phyloP scores from a whole-genome alignment of 2,113 vertebrate genomes.

The Aythya baeri region DNA sequence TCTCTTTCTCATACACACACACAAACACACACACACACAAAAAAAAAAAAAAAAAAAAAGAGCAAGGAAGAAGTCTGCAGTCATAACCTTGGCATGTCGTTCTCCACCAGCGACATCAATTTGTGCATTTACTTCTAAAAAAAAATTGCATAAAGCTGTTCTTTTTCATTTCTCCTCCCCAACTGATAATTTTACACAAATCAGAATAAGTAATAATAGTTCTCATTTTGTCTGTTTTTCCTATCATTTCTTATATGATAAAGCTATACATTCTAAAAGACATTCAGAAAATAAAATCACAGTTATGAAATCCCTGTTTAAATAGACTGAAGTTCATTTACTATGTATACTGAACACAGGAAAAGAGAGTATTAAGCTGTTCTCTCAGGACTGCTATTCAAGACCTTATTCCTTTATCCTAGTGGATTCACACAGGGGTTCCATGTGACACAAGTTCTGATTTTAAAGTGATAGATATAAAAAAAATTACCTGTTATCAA shows the following conservation, averaged over 20 bases:
- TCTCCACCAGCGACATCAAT: not conserved
- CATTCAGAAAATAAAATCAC: not conserved
- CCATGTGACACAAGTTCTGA: not conserved
- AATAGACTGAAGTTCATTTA: not conserved
- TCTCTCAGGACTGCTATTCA: not conserved
- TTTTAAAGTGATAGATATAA: not conserved
- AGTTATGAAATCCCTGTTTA: not conserved
- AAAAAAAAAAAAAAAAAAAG: not conserved
- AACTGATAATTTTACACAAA: not conserved
- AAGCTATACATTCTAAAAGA: not conserved
- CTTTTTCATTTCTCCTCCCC: not conserved
- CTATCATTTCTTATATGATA: not conserved
- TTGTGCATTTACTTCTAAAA: not conserved
- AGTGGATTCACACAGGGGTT: not conserved
- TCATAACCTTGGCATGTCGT: not conserved
- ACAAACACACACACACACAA: no score
- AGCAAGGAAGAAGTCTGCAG: not conserved
- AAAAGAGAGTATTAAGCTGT: not conserved
- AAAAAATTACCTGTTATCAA: slow-evolving; percentile 5
- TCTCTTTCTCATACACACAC: not conserved
- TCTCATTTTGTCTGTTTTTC: not conserved
- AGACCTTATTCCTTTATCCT: not conserved
- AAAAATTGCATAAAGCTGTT: not conserved
- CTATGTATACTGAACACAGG: not conserved
- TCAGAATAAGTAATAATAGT: not conserved